Evolutionary conservation across 2,113 vertebrate species (phyloP), one percentile per base, ranked within the genome.

Genomic region (Cariama cristata): DNA sequence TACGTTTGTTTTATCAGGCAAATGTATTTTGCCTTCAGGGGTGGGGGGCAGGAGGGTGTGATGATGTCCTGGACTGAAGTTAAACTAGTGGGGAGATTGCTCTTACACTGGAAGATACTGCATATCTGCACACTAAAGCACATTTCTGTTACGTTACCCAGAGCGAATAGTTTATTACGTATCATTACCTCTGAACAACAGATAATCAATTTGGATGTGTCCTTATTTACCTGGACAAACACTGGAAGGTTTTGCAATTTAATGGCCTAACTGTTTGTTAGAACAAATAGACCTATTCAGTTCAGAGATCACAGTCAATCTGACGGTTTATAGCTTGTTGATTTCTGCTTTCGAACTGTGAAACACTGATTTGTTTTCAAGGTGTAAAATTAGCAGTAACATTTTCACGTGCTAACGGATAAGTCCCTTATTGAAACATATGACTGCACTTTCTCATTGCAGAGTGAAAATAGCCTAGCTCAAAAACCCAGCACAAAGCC

Each of bases 141-240:
- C 86, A 95, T 91, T 97, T 88, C 71, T 94, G 91, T 96, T 95
- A 95, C 1, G 59, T 94, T 97, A 90, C 85, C 66, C 83, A 95
- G 74, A 95, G 95, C 2, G 58, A 66, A 84, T 73, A 95, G 90
- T 96, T 97, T 97, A 94, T 95, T 97, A 96, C 66, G 49, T 81
- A 97, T 97, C 97, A 80, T 76, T 97, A 97, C 93, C 95, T 83
- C 64, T 1, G 14, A 91, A 91, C 83, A 97, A 97, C 92, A 95
- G 96, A 59, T 86, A 96, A 97, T 97, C 81, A 97, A 96, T 94
- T 95, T 94, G 95, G 88, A 94, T 72, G 81, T 79, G 83, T 96
- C 59, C 95, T 97, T 98, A 98, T 97, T 96, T 91, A 88, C 91
- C 93, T 95, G 87, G 92, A 97, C 96, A 97, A 97, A 93, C 75